Conservation (phyloP, 2,888 invertebrate genomes). For the Marasmarcha lunaedactyla region DNA sequence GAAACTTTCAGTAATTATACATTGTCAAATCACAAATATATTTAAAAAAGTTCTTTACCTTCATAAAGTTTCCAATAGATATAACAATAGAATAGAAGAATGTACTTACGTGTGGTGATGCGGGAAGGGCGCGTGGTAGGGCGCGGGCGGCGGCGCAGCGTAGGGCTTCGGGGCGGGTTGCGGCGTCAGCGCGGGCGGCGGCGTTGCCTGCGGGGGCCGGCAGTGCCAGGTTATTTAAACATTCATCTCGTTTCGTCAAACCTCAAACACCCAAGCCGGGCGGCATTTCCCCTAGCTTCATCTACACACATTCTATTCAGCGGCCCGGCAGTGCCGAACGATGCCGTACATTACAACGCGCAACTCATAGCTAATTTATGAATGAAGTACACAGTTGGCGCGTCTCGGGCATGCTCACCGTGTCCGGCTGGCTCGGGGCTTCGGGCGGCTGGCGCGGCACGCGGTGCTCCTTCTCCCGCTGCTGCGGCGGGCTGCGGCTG, state of each 20-base stretch:
- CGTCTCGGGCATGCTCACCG: too few species aligned
- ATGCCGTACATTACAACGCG: too few species aligned
- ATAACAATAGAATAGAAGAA: too few species aligned
- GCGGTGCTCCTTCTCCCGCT: slow-evolving; percentile 30
- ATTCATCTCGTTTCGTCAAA: too few species aligned
- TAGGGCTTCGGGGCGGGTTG: neutral
- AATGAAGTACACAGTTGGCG: too few species aligned
- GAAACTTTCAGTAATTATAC: too few species aligned
- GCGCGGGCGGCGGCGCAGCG: slow-evolving; percentile 1
- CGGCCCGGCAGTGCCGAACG: slow-evolving; percentile 29
- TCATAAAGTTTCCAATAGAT: too few species aligned
- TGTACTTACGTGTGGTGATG: slow-evolving; percentile 11
- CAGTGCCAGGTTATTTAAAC: slow-evolving; percentile 28
- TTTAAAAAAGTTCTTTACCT: too few species aligned
- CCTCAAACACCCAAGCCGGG: too few species aligned
- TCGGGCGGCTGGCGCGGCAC: slow-evolving; percentile 22
- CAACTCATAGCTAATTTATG: too few species aligned
- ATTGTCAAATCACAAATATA: too few species aligned
- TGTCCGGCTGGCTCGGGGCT: too few species aligned
- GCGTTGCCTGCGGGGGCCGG: slow-evolving; percentile 15
- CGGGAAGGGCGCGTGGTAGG: slow-evolving; percentile 40
- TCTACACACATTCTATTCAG: slow-evolving; percentile 20
- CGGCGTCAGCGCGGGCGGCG: slow-evolving; percentile 4
- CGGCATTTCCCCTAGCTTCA: slow-evolving; percentile 2
- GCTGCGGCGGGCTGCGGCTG: slow-evolving; percentile 8